Conservation (phyloP, 2,113 vertebrate species). For the Gavia stellata region DNA sequence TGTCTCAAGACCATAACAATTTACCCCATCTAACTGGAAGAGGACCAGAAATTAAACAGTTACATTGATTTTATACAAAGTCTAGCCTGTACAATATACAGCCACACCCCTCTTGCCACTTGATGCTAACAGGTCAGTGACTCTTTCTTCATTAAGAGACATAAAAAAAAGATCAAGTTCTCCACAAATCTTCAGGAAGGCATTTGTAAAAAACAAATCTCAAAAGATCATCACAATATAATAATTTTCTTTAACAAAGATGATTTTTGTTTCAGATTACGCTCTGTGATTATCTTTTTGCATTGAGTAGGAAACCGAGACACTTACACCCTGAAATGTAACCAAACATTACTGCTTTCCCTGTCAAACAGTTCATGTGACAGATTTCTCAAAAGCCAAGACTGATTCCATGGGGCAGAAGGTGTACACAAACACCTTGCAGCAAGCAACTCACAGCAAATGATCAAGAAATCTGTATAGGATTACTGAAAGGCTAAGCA, state of each 20-base stretch:
- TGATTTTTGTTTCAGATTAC: background rate
- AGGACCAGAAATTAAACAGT: background rate
- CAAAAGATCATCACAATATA: background rate
- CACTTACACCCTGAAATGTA: background rate
- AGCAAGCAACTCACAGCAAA: background rate
- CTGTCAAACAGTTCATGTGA: background rate
- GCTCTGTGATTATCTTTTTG: background rate
- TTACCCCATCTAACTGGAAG: background rate
- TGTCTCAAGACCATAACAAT: background rate
- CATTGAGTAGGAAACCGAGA: background rate
- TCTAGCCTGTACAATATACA: background rate
- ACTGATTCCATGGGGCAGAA: background rate
- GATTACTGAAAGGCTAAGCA: background rate
- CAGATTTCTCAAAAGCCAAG: background rate
- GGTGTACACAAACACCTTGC: background rate
- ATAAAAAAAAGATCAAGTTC: background rate
- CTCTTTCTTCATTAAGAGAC: background rate
- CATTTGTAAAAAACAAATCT: background rate
- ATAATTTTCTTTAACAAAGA: background rate
- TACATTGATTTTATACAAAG: background rate
- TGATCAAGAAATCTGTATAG: background rate
- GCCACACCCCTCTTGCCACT: background rate
- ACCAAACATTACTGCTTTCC: background rate
- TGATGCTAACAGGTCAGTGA: background rate
- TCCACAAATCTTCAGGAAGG: background rate